Conservation (phyloP, 1,140 invertebrate species). For the Antheraea pernyi region DNA sequence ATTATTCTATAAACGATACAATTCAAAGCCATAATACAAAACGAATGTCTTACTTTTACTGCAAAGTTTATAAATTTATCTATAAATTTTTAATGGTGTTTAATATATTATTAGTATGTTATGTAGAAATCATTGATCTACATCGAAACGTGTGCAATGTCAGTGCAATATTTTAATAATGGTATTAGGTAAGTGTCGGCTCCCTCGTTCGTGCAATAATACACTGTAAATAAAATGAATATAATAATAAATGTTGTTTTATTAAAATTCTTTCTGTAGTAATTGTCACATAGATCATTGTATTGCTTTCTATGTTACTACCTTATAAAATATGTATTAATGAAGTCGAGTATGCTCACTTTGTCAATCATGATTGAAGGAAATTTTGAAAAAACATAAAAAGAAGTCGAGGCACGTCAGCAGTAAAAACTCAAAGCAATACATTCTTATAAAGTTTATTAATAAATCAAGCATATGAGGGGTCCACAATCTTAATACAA, state of each 20-base stretch:
- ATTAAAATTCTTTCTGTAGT: not conserved
- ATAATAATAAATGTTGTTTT: conserved; percentile 17
- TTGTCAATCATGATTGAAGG: too few relatives aligned
- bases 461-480: too few relatives aligned
- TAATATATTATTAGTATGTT: not conserved
- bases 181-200: conserved; percentile 18
- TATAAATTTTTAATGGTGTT: not conserved
- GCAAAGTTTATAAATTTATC: not conserved
- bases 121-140: conserved; percentile 22
- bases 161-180: conserved; percentile 33
- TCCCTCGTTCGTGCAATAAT: conserved; percentile 41
- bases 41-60: not conserved
- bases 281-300: too few relatives aligned
- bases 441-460: too few relatives aligned
- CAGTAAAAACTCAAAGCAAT: too few relatives aligned
- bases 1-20: not conserved
- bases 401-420: too few relatives aligned
- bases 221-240: conserved; percentile 40
- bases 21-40: not conserved
- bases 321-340: too few relatives aligned
- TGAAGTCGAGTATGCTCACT: too few relatives aligned
- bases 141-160: conserved; percentile 36
- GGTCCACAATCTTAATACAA: too few relatives aligned
- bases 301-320: too few relatives aligned
- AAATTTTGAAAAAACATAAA: too few relatives aligned